Conservation (phyloP, 2,797 vertebrate genomes). For the Platyrinchus mystaceus region DNA sequence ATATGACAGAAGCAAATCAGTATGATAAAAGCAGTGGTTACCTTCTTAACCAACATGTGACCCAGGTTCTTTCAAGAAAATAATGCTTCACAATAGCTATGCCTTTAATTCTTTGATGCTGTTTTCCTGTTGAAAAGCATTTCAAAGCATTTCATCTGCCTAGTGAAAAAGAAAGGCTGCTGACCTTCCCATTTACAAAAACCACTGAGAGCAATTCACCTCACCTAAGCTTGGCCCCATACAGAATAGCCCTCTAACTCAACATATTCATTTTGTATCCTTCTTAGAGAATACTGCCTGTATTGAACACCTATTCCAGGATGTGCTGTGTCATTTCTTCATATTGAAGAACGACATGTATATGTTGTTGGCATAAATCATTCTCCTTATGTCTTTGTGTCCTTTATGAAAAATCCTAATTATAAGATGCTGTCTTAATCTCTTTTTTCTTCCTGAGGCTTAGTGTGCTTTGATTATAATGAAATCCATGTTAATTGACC, state of each 20-base stretch:
- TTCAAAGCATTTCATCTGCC: conserved; percentile 36
- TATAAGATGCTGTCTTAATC: background rate
- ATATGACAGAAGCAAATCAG: background rate
- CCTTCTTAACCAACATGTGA: background rate
- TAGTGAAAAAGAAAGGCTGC: conserved; percentile 1
- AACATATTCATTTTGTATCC: background rate
- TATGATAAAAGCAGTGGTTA: background rate
- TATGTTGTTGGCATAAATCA: background rate
- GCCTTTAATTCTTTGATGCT: background rate
- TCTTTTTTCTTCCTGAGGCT: background rate
- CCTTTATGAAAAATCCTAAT: background rate
- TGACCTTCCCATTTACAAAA: conserved; percentile 11
- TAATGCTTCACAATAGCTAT: background rate
- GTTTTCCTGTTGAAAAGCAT: conserved; percentile 21
- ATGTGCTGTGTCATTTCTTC: background rate
- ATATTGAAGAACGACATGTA: background rate
- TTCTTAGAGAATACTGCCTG: background rate
- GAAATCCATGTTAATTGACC: conserved; percentile 22
- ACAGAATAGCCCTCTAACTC: background rate
- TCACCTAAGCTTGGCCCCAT: background rate
- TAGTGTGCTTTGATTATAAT: background rate
- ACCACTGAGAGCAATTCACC: background rate
- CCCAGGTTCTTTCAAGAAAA: background rate
- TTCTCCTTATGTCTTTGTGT: background rate
- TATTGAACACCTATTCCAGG: background rate